These are phyloP conservation scores for Ennomos fuscantarius DNA, from an alignment of 2,888 invertebrate genomes.

Conservation along the genomic window DNA sequence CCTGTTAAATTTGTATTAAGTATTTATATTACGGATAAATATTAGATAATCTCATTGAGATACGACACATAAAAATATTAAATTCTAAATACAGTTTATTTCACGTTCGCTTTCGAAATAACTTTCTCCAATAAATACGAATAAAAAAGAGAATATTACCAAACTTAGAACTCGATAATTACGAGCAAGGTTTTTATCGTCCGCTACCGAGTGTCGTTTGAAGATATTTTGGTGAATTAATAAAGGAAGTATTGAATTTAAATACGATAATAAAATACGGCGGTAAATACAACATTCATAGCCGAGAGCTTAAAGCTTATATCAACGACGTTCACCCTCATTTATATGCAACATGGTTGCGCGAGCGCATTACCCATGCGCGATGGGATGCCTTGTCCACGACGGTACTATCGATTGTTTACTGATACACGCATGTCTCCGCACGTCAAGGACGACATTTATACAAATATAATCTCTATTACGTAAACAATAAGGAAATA, in stretches of 20 bases:
- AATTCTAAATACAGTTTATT: constrained; percentile 30
- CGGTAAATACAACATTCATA: constrained; percentile 67
- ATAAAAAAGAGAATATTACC: constrained; percentile 44
- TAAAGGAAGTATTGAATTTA: constrained; percentile 71
- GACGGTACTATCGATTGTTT: constrained; percentile 76
- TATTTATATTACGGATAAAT: too few species aligned
- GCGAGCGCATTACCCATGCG: constrained; percentile 76
- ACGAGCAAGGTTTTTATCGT: constrained; percentile 39
- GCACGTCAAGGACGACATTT: constrained; percentile 54
- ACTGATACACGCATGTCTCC: constrained; percentile 62
- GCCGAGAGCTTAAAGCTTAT: constrained; percentile 58
- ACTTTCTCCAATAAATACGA: constrained; percentile 58
- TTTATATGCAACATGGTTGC: constrained; percentile 70
- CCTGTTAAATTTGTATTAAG: too few species aligned
- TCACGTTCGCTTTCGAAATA: constrained; percentile 41
- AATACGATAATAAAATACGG: constrained; percentile 67
- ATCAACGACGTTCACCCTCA: constrained; percentile 63
- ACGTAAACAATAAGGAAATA: constrained; percentile 50
- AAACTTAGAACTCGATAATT: constrained; percentile 35
- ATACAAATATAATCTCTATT: constrained; percentile 60
- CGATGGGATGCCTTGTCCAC: constrained; percentile 61
- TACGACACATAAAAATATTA: constrained; percentile 10
- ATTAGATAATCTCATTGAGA: background rate
- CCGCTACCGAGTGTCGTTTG: constrained; percentile 35
- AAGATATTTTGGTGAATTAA: constrained; percentile 51